These are phyloP conservation scores for Ammospiza caudacuta DNA, from an alignment of 2,113 vertebrate species.

Conservation along the genomic window DNA sequence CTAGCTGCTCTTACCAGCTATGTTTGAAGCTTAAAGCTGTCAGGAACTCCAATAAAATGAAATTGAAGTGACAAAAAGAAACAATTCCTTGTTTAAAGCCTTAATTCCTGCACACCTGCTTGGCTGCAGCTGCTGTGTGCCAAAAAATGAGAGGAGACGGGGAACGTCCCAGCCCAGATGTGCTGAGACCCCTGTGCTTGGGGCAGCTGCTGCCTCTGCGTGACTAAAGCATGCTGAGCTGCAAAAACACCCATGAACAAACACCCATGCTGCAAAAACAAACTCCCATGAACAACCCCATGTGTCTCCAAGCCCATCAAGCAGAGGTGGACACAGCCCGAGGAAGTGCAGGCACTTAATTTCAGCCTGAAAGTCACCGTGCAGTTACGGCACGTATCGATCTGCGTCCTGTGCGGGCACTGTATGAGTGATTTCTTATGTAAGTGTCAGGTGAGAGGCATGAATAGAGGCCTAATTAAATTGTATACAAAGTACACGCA, in stretches of 20 bases:
- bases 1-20: neutral
- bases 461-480: conserved; percentile 66
- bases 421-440: conserved; percentile 70
- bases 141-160: neutral
- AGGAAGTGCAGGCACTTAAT: conserved; percentile 37
- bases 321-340: neutral
- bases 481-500: neutral
- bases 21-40: conserved; percentile 8
- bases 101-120: neutral
- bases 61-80: conserved; percentile 10
- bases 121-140: neutral
- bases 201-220: neutral
- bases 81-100: conserved; percentile 13
- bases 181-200: neutral
- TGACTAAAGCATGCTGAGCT: neutral
- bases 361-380: conserved; percentile 38
- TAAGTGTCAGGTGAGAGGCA: conserved; percentile 56
- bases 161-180: neutral
- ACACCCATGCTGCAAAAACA: neutral
- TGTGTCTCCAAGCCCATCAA: neutral
- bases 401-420: neutral
- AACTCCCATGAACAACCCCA: neutral
- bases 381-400: neutral
- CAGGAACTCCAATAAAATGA: neutral
- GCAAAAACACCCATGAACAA: neutral